Percentiles rank a stretch among this genome's conserved stretches.
These are phyloP conservation scores for Scaptomyza cyrtandrae DNA, from an alignment of 2,888 invertebrate genomes.

Conservation along the genomic window DNA sequence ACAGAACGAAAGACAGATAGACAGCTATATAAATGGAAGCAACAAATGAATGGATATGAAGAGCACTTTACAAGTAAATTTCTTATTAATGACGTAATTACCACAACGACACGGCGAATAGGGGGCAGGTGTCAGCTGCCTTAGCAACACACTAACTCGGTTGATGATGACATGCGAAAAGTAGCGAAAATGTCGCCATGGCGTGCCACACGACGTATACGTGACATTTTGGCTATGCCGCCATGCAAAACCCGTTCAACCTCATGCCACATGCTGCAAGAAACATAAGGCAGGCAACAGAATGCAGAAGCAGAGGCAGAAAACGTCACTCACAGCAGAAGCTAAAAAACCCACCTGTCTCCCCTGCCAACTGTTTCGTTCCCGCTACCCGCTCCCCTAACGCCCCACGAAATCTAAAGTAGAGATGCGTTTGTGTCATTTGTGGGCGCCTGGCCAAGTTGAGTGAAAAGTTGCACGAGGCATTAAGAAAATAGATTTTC, in stretches of 20 bases:
- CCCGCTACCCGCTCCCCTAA: too few relatives aligned
- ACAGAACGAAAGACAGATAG: neutral
- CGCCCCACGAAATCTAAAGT: neutral
- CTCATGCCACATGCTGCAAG: constrained; percentile 38
- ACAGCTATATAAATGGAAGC: constrained; percentile 13
- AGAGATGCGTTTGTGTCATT: constrained; percentile 45
- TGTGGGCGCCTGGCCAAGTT: constrained; percentile 67
- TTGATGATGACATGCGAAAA: constrained; percentile 36
- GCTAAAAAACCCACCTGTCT: neutral
- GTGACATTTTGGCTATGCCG: constrained; percentile 76
- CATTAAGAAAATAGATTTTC: constrained; percentile 74
- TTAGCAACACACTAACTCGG: constrained; percentile 1
- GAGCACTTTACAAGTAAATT: constrained; percentile 66
- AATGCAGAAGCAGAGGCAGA: too few relatives aligned
- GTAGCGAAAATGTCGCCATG: constrained; percentile 38
- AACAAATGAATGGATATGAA: constrained; percentile 51
- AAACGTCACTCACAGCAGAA: neutral
- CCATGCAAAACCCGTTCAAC: constrained; percentile 45
- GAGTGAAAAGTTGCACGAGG: constrained; percentile 47
- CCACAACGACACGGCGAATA: neutral
- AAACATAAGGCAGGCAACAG: neutral
- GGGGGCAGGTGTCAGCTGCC: neutral
- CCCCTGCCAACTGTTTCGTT: neutral
- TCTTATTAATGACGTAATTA: constrained; percentile 78
- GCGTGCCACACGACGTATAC: constrained; percentile 80